Base-by-base conservation (phyloP, 2,888 invertebrate species). In the Globia sparganii region DNA sequence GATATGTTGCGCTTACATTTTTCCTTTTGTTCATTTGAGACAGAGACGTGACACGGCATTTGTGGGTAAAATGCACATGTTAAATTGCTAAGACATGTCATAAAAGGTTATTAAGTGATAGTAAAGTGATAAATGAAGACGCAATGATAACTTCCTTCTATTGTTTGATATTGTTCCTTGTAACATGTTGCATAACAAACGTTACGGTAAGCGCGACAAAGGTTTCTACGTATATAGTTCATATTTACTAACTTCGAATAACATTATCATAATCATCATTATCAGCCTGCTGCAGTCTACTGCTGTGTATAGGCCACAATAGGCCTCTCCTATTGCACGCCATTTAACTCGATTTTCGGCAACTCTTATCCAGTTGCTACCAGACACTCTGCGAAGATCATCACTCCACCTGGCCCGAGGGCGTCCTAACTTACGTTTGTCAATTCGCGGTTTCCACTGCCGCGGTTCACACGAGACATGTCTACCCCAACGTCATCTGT, bases 1-100 rank as follows among this genome's bases (percentile, higher is more conserved):
- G 68, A 65, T 76, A 73, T 67, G 73, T 73, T 81, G 67, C 78
- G 68, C 66, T 77, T 61, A 59, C 13, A 53, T 64, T 75, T 74
- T 72, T 46, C n/a, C 18, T 80, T 71, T 84, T 80, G 9, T 40
- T 72, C 0, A 25, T 61, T 56, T 69, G 1, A n/a, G 34, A 68
- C 28, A 46, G 40, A 40, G 15, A 46, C 18, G 15, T 78, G 72
- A 72, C 53, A 61, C 11, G 61, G 46, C 37, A 67, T 74, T 73
- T 34, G 21, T 34, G 31, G 5, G 34, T 61, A 46, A 59, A 49
- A n/a, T 70, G 37, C n/a, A 61, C 9, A 46, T 46, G 53, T 53
- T 40, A 34, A 58, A 53, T 31, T 62, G 21, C 61, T 49, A 28
- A 81, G 31, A 28, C 31, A 49, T 66, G 11, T 28, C 31, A 25